Evolutionary conservation across 35 echinoderm and acorn worm genomes (phyloP), one percentile per base, ranked within the genome.

Genomic region (Lytechinus variegatus): DNA sequence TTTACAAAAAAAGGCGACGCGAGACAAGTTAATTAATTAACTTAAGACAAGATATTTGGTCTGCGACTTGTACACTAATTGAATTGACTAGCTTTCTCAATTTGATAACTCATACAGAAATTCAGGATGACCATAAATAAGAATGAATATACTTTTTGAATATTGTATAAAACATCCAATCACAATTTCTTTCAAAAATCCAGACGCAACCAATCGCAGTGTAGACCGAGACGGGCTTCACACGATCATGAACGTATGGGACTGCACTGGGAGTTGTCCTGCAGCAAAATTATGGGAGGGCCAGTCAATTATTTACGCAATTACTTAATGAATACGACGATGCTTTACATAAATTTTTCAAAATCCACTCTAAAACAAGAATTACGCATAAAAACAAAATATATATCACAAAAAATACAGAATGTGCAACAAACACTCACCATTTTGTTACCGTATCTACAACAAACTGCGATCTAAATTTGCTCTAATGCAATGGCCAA

Each of bases 361-460:
- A 11, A 53, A 52, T 89, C 14, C 51, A 89, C 52, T 89, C 13
- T 8, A 33, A 19, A 33, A 89, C 13, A 53, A 89, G 11, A 11
- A 33, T 89, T 53, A 24, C 52, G 12, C 28, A 10, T 10, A 27
- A 89, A 27, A 52, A 3, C 27, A 1, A 89, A 52, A 33, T 19
- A 89, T 29, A 29, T 16, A 19, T 89, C 52, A 89, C 87, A 52
- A 52, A 53, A 8, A 27, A 89, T 8, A 11, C 19, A 52, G 52
- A 89, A 89, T 89, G 51, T 89, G 87, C 87, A 19, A 89, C 10
- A 53, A 44, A 89, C 52, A 89, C 87, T 89, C 87, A 89, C 87
- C 87, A 89, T 89, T 89, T 89, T 89, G 87, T 89, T 89, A 89
- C 24, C 27, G 87, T 89, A 89, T 89, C 87, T 89, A 89, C 87